phyloP scores from a whole-genome alignment of 2,888 invertebrate genomes.

The Aphodius sticticus region DNA sequence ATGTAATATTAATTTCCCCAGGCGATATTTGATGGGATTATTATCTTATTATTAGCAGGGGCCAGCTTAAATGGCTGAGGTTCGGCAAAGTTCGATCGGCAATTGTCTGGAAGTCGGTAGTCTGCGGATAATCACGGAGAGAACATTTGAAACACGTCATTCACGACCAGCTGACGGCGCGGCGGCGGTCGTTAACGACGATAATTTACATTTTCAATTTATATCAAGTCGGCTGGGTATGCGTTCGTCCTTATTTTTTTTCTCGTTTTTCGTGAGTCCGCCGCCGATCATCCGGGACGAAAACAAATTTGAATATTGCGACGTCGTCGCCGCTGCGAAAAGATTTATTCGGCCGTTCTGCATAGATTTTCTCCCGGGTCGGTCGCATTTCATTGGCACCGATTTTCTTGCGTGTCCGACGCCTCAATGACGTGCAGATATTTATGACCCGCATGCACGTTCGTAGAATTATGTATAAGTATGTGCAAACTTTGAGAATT shows the following conservation, averaged over 20 bases:
- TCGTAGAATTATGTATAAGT: background rate
- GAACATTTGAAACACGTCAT: constrained; percentile 42
- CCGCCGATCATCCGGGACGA: constrained; percentile 10
- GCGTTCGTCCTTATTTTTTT: background rate
- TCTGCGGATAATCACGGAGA: background rate
- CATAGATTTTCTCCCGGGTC: constrained; percentile 4
- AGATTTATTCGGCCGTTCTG: constrained; percentile 23
- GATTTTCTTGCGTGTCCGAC: background rate
- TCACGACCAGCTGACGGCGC: constrained; percentile 47
- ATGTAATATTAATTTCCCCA: background rate
- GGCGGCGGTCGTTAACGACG: constrained; percentile 32
- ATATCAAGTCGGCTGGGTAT: constrained; percentile 29
- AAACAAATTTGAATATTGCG: constrained; percentile 30
- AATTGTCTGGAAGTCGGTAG: constrained; percentile 4
- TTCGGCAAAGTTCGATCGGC: background rate
- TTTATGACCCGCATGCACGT: background rate
- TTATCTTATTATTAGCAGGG: background rate
- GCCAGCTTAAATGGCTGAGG: background rate
- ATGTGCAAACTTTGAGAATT: background rate
- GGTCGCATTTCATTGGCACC: background rate
- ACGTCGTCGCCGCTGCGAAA: constrained; percentile 16
- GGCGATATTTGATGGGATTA: background rate
- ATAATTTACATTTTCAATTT: constrained; percentile 42
- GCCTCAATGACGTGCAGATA: background rate
- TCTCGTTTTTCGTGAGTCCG: background rate